These are phyloP conservation scores for Coremacera marginata DNA, from an alignment of 2,888 invertebrate genomes.

Conservation along the genomic window DNA sequence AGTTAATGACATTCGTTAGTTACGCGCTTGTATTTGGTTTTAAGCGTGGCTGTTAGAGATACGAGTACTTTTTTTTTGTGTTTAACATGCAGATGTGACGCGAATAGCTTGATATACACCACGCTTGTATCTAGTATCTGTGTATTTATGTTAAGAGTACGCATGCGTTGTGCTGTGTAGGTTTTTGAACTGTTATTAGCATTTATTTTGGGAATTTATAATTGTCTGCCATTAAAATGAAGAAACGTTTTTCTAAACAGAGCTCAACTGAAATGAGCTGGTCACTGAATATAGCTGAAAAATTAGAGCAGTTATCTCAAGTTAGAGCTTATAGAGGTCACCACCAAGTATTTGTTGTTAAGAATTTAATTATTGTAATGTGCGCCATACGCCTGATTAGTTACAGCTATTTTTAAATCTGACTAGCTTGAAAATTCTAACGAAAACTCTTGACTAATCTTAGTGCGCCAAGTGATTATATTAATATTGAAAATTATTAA, in stretches of 20 bases:
- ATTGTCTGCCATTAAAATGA: neutral
- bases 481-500: too few species aligned
- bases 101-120: neutral
- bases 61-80: neutral
- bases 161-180: neutral
- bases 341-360: too few species aligned
- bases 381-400: too few species aligned
- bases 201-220: constrained; percentile 15
- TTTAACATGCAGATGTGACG: neutral
- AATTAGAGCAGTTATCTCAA: too few species aligned
- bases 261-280: too few species aligned
- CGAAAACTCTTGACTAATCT: too few species aligned
- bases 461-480: too few species aligned
- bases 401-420: too few species aligned
- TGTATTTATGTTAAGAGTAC: neutral
- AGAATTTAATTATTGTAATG: too few species aligned
- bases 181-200: constrained; percentile 18
- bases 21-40: neutral
- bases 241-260: neutral
- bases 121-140: neutral
- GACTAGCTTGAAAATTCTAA: too few species aligned
- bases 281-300: too few species aligned
- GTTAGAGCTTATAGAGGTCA: too few species aligned
- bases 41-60: neutral
- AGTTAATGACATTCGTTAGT: constrained; percentile 18